phyloP scores from a whole-genome alignment of 2,113 vertebrate species.

The Struthio camelus region DNA sequence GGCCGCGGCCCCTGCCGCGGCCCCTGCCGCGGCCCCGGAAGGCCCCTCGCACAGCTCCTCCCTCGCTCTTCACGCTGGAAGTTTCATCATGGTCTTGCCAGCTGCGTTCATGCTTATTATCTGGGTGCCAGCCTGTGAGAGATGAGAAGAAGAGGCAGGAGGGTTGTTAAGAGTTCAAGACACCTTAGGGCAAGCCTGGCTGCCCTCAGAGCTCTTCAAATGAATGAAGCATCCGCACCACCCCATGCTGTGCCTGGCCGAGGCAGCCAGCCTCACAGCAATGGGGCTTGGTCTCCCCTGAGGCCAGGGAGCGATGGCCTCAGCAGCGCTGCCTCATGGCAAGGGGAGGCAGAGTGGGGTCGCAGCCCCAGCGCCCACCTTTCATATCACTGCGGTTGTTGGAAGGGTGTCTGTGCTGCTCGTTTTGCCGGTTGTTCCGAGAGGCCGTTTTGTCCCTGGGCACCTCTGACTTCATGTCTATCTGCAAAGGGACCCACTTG shows the following conservation, averaged over 20 bases:
- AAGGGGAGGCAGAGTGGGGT: not conserved
- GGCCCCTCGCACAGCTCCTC: constrained; percentile 88
- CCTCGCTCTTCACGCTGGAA: constrained; percentile 97
- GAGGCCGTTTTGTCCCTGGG: constrained; percentile 91
- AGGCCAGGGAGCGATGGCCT: too few species aligned
- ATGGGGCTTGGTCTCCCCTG: not conserved
- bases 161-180: not conserved
- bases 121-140: constrained; percentile 89
- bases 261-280: not conserved
- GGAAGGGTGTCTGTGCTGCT: constrained; percentile 86
- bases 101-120: constrained; percentile 89
- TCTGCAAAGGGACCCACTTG: constrained; percentile 97
- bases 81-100: constrained; percentile 96
- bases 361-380: constrained; percentile 75
- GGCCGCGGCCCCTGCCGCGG: constrained; percentile 87
- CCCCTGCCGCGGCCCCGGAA: constrained; percentile 92
- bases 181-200: fast-evolving
- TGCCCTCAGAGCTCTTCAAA: not conserved
- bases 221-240: fast-evolving
- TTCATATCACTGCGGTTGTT: constrained; percentile 89
- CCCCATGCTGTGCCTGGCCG: not conserved
- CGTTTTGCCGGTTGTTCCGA: constrained; percentile 93
- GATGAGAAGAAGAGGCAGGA: not conserved
- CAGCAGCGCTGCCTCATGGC: not conserved
- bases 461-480: constrained; percentile 96